Percentiles rank a stretch among this genome's conserved stretches.
Evolutionary conservation across 2,888 invertebrate species (phyloP).

Genomic region (Schrankia costaestrigalis): DNA sequence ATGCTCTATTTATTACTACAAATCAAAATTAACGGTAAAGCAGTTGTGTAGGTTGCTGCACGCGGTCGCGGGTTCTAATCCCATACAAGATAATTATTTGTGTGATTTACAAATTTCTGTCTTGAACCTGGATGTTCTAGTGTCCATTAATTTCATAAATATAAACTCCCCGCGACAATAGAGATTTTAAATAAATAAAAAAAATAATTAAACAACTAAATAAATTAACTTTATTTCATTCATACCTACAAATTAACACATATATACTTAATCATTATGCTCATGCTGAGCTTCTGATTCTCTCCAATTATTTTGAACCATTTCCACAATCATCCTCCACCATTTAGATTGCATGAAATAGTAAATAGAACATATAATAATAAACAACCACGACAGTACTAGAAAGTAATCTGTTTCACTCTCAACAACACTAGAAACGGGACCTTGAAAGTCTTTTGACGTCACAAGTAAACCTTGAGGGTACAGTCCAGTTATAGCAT

Average conservation of each 20-base stretch:
- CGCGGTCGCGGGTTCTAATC: no score
- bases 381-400: slow-evolving; percentile 92
- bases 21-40: no score
- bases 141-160: no score
- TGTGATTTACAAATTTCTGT: no score
- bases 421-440: slow-evolving; percentile 88
- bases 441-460: slow-evolving; percentile 89
- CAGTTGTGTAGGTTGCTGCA: no score
- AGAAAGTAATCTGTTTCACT: slow-evolving; percentile 90
- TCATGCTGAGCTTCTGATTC: slow-evolving; percentile 92
- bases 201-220: not conserved
- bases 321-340: slow-evolving; percentile 90
- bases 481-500: slow-evolving; percentile 86
- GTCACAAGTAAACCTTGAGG: slow-evolving; percentile 84
- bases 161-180: no score
- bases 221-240: no score
- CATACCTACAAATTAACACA: no score
- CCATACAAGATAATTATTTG: no score
- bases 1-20: no score
- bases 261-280: slow-evolving; percentile 82
- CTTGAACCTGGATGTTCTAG: no score
- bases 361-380: slow-evolving; percentile 86
- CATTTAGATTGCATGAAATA: slow-evolving; percentile 88
- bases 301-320: slow-evolving; percentile 91
- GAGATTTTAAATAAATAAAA: no score